A percentile compares a stretch with the other conserved stretches of the same genome.
These are phyloP conservation scores for Aphidius ervi DNA, from an alignment of 1,140 invertebrate species.

Conservation along the genomic window DNA sequence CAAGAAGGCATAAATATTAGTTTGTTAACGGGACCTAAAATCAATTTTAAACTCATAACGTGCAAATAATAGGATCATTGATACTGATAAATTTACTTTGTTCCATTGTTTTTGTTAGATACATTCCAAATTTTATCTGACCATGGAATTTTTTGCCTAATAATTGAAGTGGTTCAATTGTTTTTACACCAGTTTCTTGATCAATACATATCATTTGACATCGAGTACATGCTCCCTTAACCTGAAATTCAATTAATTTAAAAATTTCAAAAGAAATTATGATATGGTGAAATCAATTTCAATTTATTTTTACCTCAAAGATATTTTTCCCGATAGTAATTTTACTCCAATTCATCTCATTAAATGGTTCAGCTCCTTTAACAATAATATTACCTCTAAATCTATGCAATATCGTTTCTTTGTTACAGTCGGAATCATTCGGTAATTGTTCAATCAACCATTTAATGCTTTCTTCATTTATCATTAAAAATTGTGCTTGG, in stretches of 20 bases:
- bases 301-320: conserved; percentile 59
- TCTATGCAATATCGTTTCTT: conserved; percentile 58
- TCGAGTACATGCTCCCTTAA: conserved; percentile 73
- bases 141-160: conserved; percentile 69
- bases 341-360: conserved; percentile 70
- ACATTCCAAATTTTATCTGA: conserved; percentile 76
- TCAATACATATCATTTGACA: conserved; percentile 95
- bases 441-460: conserved; percentile 63
- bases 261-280: not conserved
- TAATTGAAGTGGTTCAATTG: conserved; percentile 79
- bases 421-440: conserved; percentile 50
- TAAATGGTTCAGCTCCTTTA: conserved; percentile 61
- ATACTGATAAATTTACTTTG: too few species aligned
- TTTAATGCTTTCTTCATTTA: conserved; percentile 71
- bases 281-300: not conserved
- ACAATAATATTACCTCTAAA: conserved; percentile 70
- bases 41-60: too few species aligned
- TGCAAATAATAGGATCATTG: too few species aligned
- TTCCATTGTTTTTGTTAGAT: conserved; percentile 48
- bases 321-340: conserved; percentile 65
- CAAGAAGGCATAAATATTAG: too few species aligned
- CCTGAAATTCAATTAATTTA: conserved; percentile 49
- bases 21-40: too few species aligned
- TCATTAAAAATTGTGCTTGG: conserved; percentile 82
- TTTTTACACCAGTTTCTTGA: conserved; percentile 75